Conservation (phyloP, 2,113 vertebrate genomes). For the Antechinus flavipes region DNA sequence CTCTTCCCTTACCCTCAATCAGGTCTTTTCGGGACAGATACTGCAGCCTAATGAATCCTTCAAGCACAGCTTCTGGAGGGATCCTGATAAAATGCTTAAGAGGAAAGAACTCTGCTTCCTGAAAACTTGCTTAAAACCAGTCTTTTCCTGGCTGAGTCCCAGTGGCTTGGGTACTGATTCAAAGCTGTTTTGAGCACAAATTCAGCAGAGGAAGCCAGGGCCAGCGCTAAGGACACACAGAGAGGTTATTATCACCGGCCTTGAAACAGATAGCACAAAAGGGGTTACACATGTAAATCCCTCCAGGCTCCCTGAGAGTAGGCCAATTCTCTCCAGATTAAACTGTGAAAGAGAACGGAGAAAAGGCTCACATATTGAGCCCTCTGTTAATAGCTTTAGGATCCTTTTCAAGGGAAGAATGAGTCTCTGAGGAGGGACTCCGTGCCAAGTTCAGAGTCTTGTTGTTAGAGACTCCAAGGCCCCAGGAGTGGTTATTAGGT, state of each 20-base stretch:
- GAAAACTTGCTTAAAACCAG: background rate
- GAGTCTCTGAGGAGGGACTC: background rate
- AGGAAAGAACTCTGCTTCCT: background rate
- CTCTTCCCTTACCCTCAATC: slow-evolving; percentile 24
- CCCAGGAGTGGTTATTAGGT: background rate
- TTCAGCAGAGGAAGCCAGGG: background rate
- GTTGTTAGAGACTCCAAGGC: background rate
- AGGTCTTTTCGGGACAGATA: background rate
- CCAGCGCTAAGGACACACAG: background rate
- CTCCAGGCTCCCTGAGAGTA: background rate
- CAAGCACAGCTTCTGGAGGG: background rate
- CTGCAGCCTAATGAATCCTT: background rate
- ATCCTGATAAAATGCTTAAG: background rate
- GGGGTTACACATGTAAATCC: background rate
- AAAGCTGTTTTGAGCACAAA: background rate
- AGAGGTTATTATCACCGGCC: background rate
- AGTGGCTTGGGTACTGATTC: slow-evolving; percentile 14
- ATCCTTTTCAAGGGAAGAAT: background rate
- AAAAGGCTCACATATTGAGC: background rate
- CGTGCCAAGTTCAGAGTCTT: background rate
- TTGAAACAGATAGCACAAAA: background rate
- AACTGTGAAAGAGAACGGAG: background rate
- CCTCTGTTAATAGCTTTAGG: background rate
- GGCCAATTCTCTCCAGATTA: background rate
- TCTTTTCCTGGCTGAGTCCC: background rate